These are phyloP conservation scores for Nyctibius bracteatus DNA, from an alignment of 2,113 vertebrate species.

Conservation along the genomic window DNA sequence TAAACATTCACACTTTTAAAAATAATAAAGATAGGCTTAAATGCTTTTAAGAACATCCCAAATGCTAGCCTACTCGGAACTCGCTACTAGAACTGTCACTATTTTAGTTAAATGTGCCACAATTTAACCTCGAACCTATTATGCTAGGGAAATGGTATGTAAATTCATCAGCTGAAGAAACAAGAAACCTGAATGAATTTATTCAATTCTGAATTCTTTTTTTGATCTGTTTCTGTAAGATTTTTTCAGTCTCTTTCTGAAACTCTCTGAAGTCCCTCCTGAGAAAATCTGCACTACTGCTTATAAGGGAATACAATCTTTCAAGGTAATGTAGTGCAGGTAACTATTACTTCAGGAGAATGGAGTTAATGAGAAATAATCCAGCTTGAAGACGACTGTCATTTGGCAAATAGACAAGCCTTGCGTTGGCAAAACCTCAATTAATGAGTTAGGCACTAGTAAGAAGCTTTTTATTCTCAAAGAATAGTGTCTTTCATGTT, in stretches of 20 bases:
- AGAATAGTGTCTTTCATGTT: slow-evolving; percentile 58
- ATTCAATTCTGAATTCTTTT: neutral
- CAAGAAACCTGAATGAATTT: neutral
- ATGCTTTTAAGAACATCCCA: neutral
- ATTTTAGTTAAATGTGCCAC: neutral
- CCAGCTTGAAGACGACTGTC: neutral
- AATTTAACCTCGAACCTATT: slow-evolving; percentile 15
- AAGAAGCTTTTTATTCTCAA: slow-evolving; percentile 59
- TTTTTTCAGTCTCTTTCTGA: neutral
- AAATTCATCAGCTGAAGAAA: neutral
- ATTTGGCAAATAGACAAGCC: slow-evolving; percentile 33
- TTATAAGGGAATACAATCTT: neutral
- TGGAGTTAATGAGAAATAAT: neutral
- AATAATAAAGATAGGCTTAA: neutral
- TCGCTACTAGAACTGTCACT: neutral
- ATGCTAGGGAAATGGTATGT: neutral
- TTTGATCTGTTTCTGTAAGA: neutral
- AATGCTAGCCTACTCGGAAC: neutral
- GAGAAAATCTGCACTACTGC: neutral
- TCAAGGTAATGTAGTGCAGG: neutral
- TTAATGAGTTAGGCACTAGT: slow-evolving; percentile 44
- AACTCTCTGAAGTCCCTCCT: neutral
- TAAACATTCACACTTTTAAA: neutral
- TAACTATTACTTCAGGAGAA: neutral
- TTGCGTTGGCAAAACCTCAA: slow-evolving; percentile 17